These are phyloP conservation scores for Pachycephus smyrnensis DNA, from an alignment of 2,888 invertebrate genomes.

Conservation along the genomic window DNA sequence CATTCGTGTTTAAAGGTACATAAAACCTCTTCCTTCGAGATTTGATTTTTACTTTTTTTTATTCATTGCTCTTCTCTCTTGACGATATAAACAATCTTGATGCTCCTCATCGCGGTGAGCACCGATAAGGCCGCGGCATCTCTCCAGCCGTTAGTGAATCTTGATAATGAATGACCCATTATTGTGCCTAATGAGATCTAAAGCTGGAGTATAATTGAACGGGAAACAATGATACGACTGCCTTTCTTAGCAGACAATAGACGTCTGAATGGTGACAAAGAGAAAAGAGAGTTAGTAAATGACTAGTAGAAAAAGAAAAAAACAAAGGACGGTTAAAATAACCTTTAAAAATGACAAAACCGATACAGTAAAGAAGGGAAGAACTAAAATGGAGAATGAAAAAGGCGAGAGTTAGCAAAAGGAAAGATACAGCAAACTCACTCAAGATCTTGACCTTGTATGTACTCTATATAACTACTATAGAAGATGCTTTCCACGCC, in stretches of 20 bases:
- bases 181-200: background rate
- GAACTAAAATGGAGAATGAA: background rate
- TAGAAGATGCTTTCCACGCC: background rate
- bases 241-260: background rate
- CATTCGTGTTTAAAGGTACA: background rate
- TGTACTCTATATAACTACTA: background rate
- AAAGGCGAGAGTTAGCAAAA: background rate
- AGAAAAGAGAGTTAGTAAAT: background rate
- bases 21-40: background rate
- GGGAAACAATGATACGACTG: background rate
- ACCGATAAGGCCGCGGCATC: background rate
- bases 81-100: background rate
- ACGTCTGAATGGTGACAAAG: background rate
- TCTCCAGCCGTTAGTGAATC: background rate
- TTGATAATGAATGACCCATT: background rate
- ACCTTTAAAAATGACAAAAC: background rate
- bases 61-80: background rate
- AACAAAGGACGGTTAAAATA: background rate
- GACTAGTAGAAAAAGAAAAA: background rate
- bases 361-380: background rate
- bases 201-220: background rate
- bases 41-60: background rate
- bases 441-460: background rate
- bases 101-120: background rate
- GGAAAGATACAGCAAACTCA: background rate